These are phyloP conservation scores for Pinna nobilis DNA, from an alignment of 1,140 invertebrate genomes.

Conservation along the genomic window DNA sequence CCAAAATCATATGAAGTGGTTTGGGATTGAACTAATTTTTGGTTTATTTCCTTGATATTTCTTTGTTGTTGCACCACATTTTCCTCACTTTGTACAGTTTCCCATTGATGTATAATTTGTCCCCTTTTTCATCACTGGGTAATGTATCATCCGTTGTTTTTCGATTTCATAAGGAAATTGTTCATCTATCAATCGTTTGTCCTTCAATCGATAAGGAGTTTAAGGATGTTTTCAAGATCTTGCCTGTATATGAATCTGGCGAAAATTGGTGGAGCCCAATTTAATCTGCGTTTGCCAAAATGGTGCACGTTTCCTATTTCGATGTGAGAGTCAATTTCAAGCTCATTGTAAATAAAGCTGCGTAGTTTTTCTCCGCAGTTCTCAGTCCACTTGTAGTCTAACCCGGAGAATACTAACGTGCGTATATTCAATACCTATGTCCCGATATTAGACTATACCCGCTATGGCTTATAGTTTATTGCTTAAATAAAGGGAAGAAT, in stretches of 20 bases:
- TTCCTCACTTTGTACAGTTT: background rate
- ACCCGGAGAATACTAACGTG: too few species aligned
- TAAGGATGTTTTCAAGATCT: background rate
- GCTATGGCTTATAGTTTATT: too few species aligned
- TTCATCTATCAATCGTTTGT: too few species aligned
- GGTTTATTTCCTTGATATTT: too few species aligned
- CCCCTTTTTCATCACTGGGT: background rate
- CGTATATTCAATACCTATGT: too few species aligned
- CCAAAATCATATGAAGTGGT: too few species aligned
- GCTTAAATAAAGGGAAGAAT: too few species aligned
- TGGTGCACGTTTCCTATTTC: background rate
- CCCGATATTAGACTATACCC: too few species aligned
- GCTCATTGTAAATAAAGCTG: slow-evolving; percentile 1
- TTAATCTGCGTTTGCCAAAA: background rate
- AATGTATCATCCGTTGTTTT: background rate
- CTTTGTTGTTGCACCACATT: too few species aligned
- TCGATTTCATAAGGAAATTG: background rate
- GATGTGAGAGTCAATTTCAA: background rate
- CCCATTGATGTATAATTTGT: slow-evolving; percentile 1
- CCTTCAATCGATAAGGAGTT: too few species aligned
- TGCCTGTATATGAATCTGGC: background rate
- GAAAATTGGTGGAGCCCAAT: background rate
- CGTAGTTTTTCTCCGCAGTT: background rate
- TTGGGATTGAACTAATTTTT: too few species aligned
- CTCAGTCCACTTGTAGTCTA: too few species aligned